Conservation (phyloP, 2,113 vertebrate genomes). For the Centropus unirufus region DNA sequence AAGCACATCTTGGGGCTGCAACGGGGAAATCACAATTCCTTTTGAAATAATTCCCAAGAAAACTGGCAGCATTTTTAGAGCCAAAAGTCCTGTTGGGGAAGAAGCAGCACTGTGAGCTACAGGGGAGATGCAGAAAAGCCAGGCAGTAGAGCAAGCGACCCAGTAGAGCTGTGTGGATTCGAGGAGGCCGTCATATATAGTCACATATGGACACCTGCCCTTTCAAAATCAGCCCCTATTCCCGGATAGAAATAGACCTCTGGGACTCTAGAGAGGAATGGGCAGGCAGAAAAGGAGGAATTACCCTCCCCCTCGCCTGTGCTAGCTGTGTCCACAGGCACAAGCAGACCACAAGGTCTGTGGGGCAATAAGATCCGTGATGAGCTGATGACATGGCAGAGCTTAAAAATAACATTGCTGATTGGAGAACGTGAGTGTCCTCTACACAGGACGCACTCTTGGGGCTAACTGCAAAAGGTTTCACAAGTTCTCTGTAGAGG, state of each 20-base stretch:
- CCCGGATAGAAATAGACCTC: neutral
- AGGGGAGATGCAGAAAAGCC: neutral
- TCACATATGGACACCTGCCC: neutral
- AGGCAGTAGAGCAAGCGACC: neutral
- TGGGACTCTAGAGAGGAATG: neutral
- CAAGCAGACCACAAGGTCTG: neutral
- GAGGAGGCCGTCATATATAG: neutral
- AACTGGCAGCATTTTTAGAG: neutral
- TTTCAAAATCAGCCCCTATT: neutral
- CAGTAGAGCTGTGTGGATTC: neutral
- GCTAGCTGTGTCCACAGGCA: neutral
- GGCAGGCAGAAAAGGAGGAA: neutral
- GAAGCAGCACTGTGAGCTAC: neutral
- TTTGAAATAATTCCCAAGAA: neutral
- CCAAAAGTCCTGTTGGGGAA: neutral
- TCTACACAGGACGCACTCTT: neutral
- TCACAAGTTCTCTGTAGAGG: neutral
- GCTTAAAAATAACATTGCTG: slow-evolving; percentile 51
- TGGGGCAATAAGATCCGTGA: slow-evolving; percentile 20
- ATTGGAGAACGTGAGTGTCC: slow-evolving; percentile 3
- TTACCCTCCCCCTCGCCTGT: neutral
- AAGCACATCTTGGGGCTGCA: neutral
- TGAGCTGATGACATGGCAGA: slow-evolving; percentile 21
- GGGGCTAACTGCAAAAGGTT: neutral
- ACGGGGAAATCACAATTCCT: neutral